phyloP scores from a whole-genome alignment of 1,140 invertebrate genomes.

The Meloidogyne floridensis region DNA sequence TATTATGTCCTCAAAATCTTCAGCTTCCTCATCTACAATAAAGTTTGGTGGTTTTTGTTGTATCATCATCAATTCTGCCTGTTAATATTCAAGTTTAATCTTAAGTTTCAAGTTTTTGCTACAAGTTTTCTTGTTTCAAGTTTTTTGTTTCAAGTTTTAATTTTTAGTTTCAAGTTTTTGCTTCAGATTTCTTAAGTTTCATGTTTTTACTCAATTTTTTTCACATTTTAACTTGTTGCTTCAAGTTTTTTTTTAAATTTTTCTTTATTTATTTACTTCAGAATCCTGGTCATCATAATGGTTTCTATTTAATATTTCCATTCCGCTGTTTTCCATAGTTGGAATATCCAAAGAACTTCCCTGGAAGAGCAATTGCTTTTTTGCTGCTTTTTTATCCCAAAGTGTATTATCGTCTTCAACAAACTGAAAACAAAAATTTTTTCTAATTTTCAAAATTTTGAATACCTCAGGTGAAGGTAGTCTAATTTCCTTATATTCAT shows the following conservation, averaged over 20 bases:
- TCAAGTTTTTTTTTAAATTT: not conserved
- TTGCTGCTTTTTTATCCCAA: conserved; percentile 26
- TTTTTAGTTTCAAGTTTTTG: too few relatives aligned
- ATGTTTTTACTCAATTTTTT: not conserved
- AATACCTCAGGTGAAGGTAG: conserved; percentile 22
- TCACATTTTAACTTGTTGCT: not conserved
- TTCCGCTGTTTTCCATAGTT: not conserved
- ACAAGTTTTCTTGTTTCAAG: not conserved
- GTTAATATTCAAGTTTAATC: not conserved
- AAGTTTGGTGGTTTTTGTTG: conserved; percentile 24
- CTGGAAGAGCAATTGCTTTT: conserved; percentile 17
- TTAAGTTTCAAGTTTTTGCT: not conserved
- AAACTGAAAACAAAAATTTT: not conserved
- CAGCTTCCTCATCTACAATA: conserved; percentile 27
- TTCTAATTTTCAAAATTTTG: not conserved
- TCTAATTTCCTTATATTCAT: conserved; percentile 29
- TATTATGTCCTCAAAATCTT: conserved; percentile 32
- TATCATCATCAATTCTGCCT: conserved; percentile 16
- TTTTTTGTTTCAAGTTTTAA: too few relatives aligned
- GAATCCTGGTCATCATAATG: conserved; percentile 24
- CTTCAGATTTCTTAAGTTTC: too few relatives aligned
- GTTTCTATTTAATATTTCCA: conserved; percentile 13
- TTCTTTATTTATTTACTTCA: not conserved
- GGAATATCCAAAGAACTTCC: conserved; percentile 22
- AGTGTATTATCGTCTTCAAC: conserved; percentile 27